Percentiles rank a stretch among this genome's conserved stretches.
These are phyloP conservation scores for Dasyornis broadbenti DNA, from an alignment of 2,113 vertebrate genomes.

Conservation along the genomic window DNA sequence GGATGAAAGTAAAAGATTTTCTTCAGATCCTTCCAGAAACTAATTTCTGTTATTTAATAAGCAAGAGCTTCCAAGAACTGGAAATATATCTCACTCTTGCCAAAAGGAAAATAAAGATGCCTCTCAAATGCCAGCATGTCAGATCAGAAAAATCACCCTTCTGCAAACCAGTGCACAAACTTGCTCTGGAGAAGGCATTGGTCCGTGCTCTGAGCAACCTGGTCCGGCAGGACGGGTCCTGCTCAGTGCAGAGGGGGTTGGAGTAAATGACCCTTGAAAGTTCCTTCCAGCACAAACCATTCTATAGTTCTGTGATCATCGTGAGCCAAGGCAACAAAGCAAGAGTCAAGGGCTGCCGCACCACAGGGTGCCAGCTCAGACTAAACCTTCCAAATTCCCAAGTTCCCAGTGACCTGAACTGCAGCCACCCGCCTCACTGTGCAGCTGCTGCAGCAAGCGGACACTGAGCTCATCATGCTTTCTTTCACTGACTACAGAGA, in stretches of 20 bases:
- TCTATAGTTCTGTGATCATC: accelerated
- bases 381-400: not conserved
- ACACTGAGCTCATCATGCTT: accelerated
- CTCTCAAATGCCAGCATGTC: not conserved
- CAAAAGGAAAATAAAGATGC: not conserved
- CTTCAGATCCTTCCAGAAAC: not conserved
- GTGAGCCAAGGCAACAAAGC: not conserved
- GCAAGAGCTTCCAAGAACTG: not conserved
- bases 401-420: not conserved
- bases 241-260: accelerated
- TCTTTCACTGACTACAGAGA: too few species aligned
- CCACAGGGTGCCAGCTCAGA: not conserved
- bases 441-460: not conserved
- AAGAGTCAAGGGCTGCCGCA: not conserved
- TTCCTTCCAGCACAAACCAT: not conserved
- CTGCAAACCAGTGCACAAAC: accelerated
- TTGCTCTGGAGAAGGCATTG: not conserved
- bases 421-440: accelerated
- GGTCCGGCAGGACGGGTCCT: not conserved
- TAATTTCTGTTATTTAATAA: not conserved
- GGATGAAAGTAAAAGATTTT: not conserved
- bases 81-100: not conserved
- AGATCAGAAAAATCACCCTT: not conserved
- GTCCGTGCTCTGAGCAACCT: accelerated
- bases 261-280: accelerated